Conservation (phyloP, 2,113 vertebrate species). For the Alexandromys fortis region DNA sequence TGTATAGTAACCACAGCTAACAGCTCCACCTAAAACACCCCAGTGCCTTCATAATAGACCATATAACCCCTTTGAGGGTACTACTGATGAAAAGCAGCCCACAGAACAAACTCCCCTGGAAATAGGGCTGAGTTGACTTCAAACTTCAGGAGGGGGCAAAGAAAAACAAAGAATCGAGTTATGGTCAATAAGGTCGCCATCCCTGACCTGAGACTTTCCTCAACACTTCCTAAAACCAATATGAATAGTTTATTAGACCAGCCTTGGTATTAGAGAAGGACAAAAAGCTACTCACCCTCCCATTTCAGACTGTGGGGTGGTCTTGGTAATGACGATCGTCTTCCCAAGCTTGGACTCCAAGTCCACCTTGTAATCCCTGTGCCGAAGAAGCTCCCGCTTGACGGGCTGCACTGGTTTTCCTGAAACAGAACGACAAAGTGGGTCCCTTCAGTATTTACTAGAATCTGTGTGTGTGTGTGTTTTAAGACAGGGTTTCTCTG, state of each 20-base stretch:
- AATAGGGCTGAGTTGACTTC: slow-evolving; percentile 5
- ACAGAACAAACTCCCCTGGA: background rate
- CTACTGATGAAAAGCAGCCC: background rate
- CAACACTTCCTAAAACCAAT: slow-evolving; percentile 42
- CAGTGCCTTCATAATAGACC: slow-evolving; percentile 10
- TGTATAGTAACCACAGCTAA: slow-evolving; percentile 17
- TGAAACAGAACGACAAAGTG: slow-evolving; percentile 74
- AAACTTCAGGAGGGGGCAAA: background rate
- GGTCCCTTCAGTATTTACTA: background rate
- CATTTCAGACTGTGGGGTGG: slow-evolving; percentile 98
- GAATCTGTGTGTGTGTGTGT: too few relatives aligned
- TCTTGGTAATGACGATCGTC: slow-evolving; percentile 99
- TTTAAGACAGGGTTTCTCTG: background rate
- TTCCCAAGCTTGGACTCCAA: slow-evolving; percentile 99
- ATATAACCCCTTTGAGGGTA: slow-evolving; percentile 16
- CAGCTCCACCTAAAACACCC: slow-evolving; percentile 8
- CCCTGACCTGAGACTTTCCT: background rate
- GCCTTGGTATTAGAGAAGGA: background rate
- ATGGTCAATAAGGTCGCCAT: background rate
- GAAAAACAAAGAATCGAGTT: slow-evolving; percentile 30
- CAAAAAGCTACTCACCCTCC: slow-evolving; percentile 89
- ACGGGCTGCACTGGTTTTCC: slow-evolving; percentile 93
- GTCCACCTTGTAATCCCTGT: slow-evolving; percentile 99
- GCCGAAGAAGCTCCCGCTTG: slow-evolving; percentile 96
- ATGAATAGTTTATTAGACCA: background rate